Base-by-base conservation (phyloP, 2,888 invertebrate species). In the Apotomis betuletana region DNA sequence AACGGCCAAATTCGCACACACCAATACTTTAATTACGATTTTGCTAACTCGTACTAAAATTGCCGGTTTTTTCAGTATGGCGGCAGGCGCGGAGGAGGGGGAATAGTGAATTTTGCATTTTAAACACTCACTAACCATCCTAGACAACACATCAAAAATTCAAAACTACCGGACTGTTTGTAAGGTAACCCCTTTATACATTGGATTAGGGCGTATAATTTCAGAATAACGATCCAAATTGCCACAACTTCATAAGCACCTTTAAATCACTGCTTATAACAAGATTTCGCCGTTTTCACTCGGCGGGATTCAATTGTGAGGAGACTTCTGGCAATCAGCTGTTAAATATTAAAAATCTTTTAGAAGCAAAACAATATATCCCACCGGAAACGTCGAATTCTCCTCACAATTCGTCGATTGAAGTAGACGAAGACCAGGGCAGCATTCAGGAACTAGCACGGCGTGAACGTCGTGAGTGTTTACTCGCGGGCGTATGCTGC, bases 231-330 rank as follows among this genome's bases (percentile, higher is more conserved):
- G 70, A 79, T 15, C 79, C 79, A 3, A 63, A 70, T 65, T 77
- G 76, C 61, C 76, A 80, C 65, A 69, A 71, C 5, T 80, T 80
- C 49, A 76, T 64, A 65, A 65, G 36, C 41, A 79, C 76, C 0
- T 80, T 80, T 72, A 77, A 70, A 60, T 77, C 80, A 4, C 63
- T 80, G 4, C 54, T 79, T n/a, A 78, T 79, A 41, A 41, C 5
- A 6, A 41, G 41, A 41, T 41, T 41, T 6, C 5, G 5, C 6
- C 41, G 6, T 5, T 41, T 41, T 41, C 41, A 41, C 4, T 41
- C 41, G 41, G 5, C 41, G 6, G 6, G 41, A 6, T 41, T 41
- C 6, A 41, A 41, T 6, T 41, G 4, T 41, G 41, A 41, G 41
- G 41, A 41, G 41, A 6, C 5, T 41, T 41, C 41, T 41, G 41